Evolutionary conservation across 2,113 vertebrate species (phyloP).

Genomic region (Indicator indicator): DNA sequence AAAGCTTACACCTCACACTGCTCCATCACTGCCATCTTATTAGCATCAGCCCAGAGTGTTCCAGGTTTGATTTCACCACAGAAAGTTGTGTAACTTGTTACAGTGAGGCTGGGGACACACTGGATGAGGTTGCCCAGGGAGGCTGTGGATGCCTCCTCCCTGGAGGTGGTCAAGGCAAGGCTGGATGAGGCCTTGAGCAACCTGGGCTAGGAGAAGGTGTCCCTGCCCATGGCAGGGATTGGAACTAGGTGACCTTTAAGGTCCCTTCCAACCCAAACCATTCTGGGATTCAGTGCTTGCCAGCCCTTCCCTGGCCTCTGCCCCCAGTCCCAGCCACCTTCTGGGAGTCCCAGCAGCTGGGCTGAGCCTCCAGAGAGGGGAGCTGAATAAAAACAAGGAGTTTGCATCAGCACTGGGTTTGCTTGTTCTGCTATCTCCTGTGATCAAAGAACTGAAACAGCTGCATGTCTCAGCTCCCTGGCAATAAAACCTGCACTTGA

Average conservation of each 20-base stretch:
- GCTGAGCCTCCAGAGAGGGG: neutral
- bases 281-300: no score
- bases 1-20: neutral
- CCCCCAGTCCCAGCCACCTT: neutral
- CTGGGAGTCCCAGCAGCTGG: neutral
- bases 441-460: slow-evolving; percentile 53
- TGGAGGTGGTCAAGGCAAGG: no score
- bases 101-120: no score
- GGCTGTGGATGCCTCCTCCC: no score
- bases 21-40: neutral
- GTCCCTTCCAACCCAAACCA: no score
- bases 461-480: slow-evolving; percentile 35
- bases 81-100: neutral
- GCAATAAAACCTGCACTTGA: slow-evolving; percentile 30
- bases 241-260: no score
- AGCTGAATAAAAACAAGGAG: neutral
- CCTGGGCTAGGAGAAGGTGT: no score
- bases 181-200: no score
- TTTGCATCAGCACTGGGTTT: neutral
- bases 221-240: no score
- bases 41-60: accelerated
- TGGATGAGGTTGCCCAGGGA: no score
- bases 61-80: neutral
- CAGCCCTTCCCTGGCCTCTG: neutral
- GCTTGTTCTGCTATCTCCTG: slow-evolving; percentile 20